Percentiles rank a stretch among this genome's conserved stretches.
These are phyloP conservation scores for Aurelia aurita DNA, from an alignment of 30 jellyfish, hydroid and myxozoan species.

Conservation along the genomic window DNA sequence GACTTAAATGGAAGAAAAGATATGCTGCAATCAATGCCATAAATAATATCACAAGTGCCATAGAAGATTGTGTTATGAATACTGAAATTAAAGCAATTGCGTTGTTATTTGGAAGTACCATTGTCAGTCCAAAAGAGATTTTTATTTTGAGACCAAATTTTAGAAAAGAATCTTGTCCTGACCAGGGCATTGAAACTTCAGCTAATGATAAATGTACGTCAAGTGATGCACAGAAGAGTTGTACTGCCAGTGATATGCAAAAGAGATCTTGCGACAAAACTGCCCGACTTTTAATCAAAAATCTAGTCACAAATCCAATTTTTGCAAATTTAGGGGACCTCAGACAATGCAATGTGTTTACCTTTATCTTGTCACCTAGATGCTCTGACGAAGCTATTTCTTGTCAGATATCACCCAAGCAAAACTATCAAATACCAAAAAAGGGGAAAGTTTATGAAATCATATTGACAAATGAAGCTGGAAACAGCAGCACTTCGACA, in stretches of 20 bases:
- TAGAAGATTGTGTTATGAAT: slow-evolving; percentile 1
- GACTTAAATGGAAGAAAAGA: slow-evolving; percentile 18
- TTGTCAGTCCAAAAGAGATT: slow-evolving; percentile 55
- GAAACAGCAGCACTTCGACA: background rate
- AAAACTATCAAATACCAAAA: slow-evolving; percentile 13
- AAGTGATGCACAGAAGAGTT: too few relatives aligned
- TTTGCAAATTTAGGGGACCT: slow-evolving; percentile 37
- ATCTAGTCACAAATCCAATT: slow-evolving; percentile 9
- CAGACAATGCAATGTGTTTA: slow-evolving; percentile 35
- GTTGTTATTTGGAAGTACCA: slow-evolving; percentile 47
- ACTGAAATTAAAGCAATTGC: slow-evolving; percentile 7
- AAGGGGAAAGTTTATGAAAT: slow-evolving; percentile 41
- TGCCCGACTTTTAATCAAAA: slow-evolving; percentile 4
- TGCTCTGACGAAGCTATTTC: background rate
- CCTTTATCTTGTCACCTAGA: slow-evolving; percentile 41
- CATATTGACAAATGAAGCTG: slow-evolving; percentile 32
- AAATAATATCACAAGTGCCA: background rate
- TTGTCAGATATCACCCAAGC: slow-evolving; percentile 23
- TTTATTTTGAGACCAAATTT: slow-evolving; percentile 33
- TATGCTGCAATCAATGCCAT: slow-evolving; percentile 24
- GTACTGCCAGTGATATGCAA: too few relatives aligned
- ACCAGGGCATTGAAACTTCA: background rate
- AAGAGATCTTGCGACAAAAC: background rate
- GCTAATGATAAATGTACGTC: background rate
- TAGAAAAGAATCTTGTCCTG: background rate